Percentiles rank a stretch among this genome's conserved stretches.
Evolutionary conservation across 2,888 invertebrate species (phyloP).

Genomic region (Sarcophaga rosellei): DNA sequence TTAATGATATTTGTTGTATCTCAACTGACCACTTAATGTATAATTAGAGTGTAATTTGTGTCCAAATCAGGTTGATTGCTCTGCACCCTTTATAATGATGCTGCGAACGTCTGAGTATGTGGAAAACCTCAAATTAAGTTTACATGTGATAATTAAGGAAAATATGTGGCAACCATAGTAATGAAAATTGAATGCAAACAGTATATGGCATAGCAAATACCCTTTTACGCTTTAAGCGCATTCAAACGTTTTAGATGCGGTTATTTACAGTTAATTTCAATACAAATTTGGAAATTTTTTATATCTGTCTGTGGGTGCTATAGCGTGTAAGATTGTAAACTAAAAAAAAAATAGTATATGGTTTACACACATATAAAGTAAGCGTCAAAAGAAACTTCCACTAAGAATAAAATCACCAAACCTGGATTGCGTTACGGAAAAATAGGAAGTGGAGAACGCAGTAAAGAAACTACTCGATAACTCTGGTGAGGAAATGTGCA

Average conservation of each 20-base stretch:
- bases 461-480: not conserved
- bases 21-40: conserved; percentile 66
- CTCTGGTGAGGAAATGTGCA: not conserved
- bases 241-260: no score
- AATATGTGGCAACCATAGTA: conserved; percentile 3
- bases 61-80: conserved; percentile 29
- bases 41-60: conserved; percentile 66
- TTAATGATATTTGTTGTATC: conserved; percentile 35
- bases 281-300: no score
- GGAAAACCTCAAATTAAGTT: conserved; percentile 64
- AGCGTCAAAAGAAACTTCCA: no score
- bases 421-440: not conserved
- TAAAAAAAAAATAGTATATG: no score
- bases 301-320: no score
- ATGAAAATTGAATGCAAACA: not conserved
- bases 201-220: not conserved
- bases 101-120: conserved; percentile 6
- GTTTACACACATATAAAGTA: no score
- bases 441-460: conserved; percentile 9
- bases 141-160: conserved; percentile 37
- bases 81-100: not conserved
- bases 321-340: no score
- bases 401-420: not conserved
- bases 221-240: not conserved
- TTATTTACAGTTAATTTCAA: no score